phyloP scores from a whole-genome alignment of 2,113 vertebrate genomes.

The Quiscalus mexicanus region DNA sequence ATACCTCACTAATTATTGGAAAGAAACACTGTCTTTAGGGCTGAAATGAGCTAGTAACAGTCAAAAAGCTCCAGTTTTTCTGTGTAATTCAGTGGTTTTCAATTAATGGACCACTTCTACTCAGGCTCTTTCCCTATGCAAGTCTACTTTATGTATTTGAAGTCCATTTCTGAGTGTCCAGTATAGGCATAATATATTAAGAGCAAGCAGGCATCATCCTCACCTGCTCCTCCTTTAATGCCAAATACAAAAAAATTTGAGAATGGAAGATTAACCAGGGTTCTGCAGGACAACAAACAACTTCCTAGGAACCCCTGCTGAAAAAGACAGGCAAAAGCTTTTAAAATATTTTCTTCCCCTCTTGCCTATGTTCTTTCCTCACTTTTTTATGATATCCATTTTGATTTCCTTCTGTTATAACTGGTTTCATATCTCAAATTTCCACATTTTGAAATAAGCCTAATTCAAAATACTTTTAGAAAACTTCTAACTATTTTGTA shows the following conservation, averaged over 20 bases:
- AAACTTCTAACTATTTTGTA: not conserved
- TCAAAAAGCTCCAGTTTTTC: not conserved
- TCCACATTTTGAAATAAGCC: not conserved
- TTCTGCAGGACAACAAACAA: accelerated
- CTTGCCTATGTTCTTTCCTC: not conserved
- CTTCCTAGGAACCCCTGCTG: not conserved
- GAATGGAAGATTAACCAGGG: not conserved
- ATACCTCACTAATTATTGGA: not conserved
- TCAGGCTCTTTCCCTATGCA: not conserved
- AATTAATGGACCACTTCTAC: not conserved
- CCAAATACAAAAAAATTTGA: not conserved
- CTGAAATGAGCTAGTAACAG: not conserved
- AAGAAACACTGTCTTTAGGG: not conserved
- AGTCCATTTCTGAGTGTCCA: not conserved
- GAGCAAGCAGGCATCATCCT: not conserved
- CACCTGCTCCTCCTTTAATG: not conserved
- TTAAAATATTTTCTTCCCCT: not conserved
- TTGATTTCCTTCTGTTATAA: not conserved
- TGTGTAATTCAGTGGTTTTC: not conserved
- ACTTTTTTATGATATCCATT: not conserved
- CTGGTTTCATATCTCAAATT: not conserved
- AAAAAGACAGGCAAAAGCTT: not conserved
- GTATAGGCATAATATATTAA: not conserved
- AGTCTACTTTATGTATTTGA: not conserved
- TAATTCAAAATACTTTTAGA: not conserved